Conservation (phyloP, 2,888 invertebrate genomes). For the Caenorhabditis sp. region DNA sequence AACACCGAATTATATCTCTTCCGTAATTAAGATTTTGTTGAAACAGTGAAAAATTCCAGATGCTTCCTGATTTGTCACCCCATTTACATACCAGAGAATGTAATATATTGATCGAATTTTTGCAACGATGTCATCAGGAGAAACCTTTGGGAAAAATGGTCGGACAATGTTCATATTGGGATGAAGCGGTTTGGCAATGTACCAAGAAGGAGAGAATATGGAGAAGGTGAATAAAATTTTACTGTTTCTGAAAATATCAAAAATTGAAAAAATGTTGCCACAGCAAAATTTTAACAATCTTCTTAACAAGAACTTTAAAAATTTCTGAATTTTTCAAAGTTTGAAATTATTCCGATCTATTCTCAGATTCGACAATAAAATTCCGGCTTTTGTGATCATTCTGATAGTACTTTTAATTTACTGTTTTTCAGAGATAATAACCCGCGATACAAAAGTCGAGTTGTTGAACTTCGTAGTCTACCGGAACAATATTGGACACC, state of each 20-base stretch:
- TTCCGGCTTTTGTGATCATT: too few relatives aligned
- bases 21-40: neutral
- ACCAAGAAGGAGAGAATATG: constrained; percentile 67
- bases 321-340: too few relatives aligned
- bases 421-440: constrained; percentile 57
- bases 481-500: constrained; percentile 66
- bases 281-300: too few relatives aligned
- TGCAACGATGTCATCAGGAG: constrained; percentile 58
- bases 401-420: too few relatives aligned
- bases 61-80: constrained; percentile 68
- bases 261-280: neutral
- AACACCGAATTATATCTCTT: neutral
- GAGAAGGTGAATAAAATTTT: constrained; percentile 62
- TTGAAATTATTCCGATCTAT: too few relatives aligned
- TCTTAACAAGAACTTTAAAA: too few relatives aligned
- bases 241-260: constrained; percentile 2
- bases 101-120: constrained; percentile 62
- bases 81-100: constrained; percentile 70
- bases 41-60: constrained; percentile 14
- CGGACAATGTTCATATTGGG: constrained; percentile 67
- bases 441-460: constrained; percentile 59
- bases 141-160: constrained; percentile 58
- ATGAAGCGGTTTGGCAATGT: constrained; percentile 69
- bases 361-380: too few relatives aligned
- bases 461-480: constrained; percentile 59